A percentile compares a stretch with the other conserved stretches of the same genome.
Evolutionary conservation across 2,113 vertebrate species (phyloP).

Genomic region (Chaenocephalus aceratus): DNA sequence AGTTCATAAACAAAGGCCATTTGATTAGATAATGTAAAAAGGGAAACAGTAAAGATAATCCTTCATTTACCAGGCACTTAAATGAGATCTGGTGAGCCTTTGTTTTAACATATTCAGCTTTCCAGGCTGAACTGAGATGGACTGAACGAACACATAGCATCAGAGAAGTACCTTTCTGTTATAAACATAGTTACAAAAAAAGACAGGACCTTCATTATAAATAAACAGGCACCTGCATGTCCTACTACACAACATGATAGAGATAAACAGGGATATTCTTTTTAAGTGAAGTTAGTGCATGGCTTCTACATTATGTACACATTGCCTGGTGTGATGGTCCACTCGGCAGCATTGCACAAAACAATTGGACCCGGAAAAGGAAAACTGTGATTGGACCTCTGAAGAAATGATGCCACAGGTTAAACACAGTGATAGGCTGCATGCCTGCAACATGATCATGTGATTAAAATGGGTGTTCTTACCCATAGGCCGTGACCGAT

Average conservation of each 20-base stretch:
- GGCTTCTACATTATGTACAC: slow-evolving; percentile 83
- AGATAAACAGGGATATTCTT: slow-evolving; percentile 68
- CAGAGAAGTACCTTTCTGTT: slow-evolving; percentile 78
- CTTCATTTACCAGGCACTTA: slow-evolving; percentile 98
- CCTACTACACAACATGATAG: slow-evolving; percentile 78
- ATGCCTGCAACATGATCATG: slow-evolving; percentile 47
- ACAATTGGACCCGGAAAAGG: slow-evolving; percentile 31
- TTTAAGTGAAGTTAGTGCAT: slow-evolving; percentile 84
- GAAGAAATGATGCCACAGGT: slow-evolving; percentile 36
- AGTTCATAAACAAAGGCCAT: slow-evolving; percentile 79
- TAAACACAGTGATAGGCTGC: slow-evolving; percentile 45
- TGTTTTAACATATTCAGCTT: slow-evolving; percentile 53
- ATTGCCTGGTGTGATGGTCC: slow-evolving; percentile 57
- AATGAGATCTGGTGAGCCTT: slow-evolving; percentile 67
- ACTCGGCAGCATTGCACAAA: slow-evolving; percentile 58
- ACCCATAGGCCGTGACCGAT: slow-evolving; percentile 45
- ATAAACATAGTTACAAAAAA: slow-evolving; percentile 61
- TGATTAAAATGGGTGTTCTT: slow-evolving; percentile 38
- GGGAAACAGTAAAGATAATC: slow-evolving; percentile 82
- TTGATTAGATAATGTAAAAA: slow-evolving; percentile 80
- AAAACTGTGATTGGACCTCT: slow-evolving; percentile 68
- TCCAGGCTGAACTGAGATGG: slow-evolving; percentile 64
- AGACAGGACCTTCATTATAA: slow-evolving; percentile 83
- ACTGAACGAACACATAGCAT: slow-evolving; percentile 64
- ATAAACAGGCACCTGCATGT: slow-evolving; percentile 83